phyloP scores from a whole-genome alignment of 2,797 vertebrate species.

The Channa striata region DNA sequence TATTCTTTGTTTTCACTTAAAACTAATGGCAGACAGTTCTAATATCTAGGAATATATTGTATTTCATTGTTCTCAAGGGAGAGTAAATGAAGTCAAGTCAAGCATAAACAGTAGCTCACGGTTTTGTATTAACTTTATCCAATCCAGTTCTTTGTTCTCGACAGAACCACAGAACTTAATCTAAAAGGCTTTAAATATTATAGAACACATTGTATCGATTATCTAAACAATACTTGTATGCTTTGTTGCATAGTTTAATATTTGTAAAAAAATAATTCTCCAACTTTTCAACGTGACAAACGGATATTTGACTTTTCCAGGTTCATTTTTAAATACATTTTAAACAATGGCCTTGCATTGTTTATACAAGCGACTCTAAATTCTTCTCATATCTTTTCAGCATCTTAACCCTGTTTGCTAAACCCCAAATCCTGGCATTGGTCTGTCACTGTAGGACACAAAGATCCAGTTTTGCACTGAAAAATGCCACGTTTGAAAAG shows the following conservation, averaged over 20 bases:
- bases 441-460: constrained; percentile 5
- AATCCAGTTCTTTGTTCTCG: background rate
- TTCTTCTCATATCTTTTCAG: constrained; percentile 12
- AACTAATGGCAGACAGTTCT: background rate
- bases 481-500: constrained; percentile 6
- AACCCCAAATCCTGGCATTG: constrained; percentile 16
- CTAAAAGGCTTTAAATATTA: background rate
- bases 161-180: background rate
- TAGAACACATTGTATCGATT: background rate
- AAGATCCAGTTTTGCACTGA: constrained; percentile 28
- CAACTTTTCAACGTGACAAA: background rate
- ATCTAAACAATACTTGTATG: background rate
- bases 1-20: background rate
- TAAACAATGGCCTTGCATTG: background rate
- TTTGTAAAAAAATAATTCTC: background rate
- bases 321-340: background rate
- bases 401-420: constrained; percentile 28
- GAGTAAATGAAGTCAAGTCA: background rate
- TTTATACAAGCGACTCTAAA: constrained; percentile 15
- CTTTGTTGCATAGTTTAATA: background rate
- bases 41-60: background rate
- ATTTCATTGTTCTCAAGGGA: background rate
- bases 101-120: background rate
- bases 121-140: background rate
- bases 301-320: background rate